Evolutionary conservation across 2,797 vertebrate species (phyloP), one percentile per base, ranked within the genome.

Genomic region (Propithecus perrieri): DNA sequence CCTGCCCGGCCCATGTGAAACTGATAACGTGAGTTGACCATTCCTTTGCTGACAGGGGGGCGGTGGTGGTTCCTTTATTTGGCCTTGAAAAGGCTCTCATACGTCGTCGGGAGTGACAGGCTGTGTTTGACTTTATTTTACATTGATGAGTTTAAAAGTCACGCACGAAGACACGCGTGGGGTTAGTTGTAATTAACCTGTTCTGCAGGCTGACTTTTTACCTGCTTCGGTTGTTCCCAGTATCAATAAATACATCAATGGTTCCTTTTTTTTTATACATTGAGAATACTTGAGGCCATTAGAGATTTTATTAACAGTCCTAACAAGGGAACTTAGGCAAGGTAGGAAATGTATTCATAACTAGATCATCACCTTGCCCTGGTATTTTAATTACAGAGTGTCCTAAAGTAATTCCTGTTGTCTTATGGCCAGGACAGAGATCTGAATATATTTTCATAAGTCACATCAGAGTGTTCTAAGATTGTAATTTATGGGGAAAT

Each of bases 171-270:
- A 30, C 91, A 1, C 59, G 57, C 89, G 20, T 76, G 43, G 43
- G 43, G 46, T 4, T n/a, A 72, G 1, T 88, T 74, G 4, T 4
- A 0, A 67, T 86, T 96, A 95, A 95, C 98, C 97, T 97, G 97
- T 98, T 65, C 69, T 63, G 1, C 30, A 5, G 50, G 24, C 6
- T 0, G 1, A 4, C 63, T 33, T 50, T 38, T 46, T 11, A 28
- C 55, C 8, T 24, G 24, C 55, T 33, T 9, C 26, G 18, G 2
- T 88, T 63, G 7, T 30, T 93, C 33, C 18, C 13, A 2, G 14
- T 53, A 38, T 28, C 63, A 50, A 35, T 86, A 46, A 38, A 38
- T 46, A 18, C 0, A 35, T 11, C 1, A 0, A 15, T 10, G 17
- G 9, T 59, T 53, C 46, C 15, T 33, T 53, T 63, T 41, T 41